Evolutionary conservation across 2,888 invertebrate genomes (phyloP), one percentile per base, ranked within the genome.

Genomic region (Drosophila imparisetae): DNA sequence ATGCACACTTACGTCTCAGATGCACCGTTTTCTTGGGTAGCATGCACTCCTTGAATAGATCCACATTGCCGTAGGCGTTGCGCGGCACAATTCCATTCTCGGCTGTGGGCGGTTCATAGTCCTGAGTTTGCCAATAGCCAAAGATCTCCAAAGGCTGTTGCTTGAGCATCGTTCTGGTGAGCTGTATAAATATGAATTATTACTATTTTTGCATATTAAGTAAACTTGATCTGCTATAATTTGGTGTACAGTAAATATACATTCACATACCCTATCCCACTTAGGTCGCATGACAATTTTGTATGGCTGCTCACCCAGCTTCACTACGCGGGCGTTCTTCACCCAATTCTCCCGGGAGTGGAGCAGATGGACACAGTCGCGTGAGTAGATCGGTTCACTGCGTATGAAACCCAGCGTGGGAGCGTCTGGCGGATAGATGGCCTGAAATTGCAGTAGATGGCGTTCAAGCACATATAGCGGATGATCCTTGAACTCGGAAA

Each of bases 11-110:
- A 98, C 98, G 94, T 94, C 95, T 95, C 65, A 98, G 93, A 91
- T 98, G 98, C 15, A 97, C 97, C 42, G 97, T 97, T 90, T 98
- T 97, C 92, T 96, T 96, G 0, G 98, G 98, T 80, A 99, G 94
- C 99, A 99, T 99, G 90, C 96, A 96, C 0, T 95, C 94, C 92
- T 98, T 96, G 93, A 98, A 99, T 53, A 99, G 94, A 91, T 99
- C 99, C 0, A 99, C 98, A 93, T 99, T 99, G 48, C 99, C 99
- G 91, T 98, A 99, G 0, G 97, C 98, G 94, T 99, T 99, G 66
- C 98, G 95, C 0, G 99, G 99, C 3, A 99, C 98, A 68, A 96
- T 94, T 0, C 99, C 99, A 94, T 98, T 95, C 89, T 96, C 96
- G 2, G 98, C 98, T 11, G 95, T 95, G 0, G 98, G 98, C 11